Conservation (phyloP, 1,140 invertebrate species). For the Lasaia peninsularis region DNA sequence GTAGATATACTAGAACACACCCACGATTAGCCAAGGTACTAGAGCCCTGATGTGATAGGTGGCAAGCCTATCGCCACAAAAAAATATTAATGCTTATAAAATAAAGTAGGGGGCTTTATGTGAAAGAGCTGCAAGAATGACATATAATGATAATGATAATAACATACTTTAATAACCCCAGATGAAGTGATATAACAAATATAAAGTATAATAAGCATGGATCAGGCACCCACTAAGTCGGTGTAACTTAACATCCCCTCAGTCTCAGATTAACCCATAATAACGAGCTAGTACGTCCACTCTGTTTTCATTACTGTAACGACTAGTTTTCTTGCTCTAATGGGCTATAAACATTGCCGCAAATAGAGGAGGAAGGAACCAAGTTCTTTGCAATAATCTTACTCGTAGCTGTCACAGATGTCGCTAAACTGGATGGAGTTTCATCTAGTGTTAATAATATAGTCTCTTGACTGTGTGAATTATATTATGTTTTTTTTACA, state of each 20-base stretch:
- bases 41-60: no score
- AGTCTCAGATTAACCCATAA: conserved; percentile 55
- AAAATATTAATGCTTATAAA: no score
- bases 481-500: no score
- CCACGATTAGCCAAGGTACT: no score
- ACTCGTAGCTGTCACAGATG: conserved; percentile 12
- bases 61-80: no score
- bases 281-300: conserved; percentile 51
- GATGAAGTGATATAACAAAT: conserved; percentile 13
- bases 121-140: no score
- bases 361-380: conserved; percentile 58
- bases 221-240: conserved; percentile 26
- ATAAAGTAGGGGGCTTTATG: not conserved
- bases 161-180: not conserved
- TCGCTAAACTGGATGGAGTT: not conserved
- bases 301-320: conserved; percentile 69
- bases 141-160: no score
- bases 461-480: not conserved
- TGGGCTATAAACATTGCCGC: conserved; percentile 64
- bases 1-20: no score
- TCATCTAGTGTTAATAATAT: not conserved
- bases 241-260: conserved; percentile 33
- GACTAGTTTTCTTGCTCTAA: conserved; percentile 59
- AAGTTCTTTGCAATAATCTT: conserved; percentile 56
- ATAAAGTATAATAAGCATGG: conserved; percentile 33